phyloP scores from a whole-genome alignment of 2,113 vertebrate genomes.

The Otolemur garnettii region DNA sequence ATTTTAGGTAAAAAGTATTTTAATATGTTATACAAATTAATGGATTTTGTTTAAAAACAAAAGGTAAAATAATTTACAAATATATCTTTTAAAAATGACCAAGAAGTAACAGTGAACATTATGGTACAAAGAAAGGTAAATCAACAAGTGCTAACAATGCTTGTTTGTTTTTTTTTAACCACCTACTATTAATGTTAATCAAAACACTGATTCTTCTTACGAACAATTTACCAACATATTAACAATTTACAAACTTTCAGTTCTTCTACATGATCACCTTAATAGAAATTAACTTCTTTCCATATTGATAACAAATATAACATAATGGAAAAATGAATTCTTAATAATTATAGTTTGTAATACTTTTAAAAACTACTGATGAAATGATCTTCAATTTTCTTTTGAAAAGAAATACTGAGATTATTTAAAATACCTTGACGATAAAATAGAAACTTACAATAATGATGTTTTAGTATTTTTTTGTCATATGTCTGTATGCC shows the following conservation, averaged over 20 bases:
- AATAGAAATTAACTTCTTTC: neutral
- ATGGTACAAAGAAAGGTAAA: neutral
- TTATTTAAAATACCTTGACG: neutral
- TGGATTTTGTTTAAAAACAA: neutral
- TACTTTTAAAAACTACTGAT: neutral
- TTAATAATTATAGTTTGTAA: neutral
- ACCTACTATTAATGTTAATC: neutral
- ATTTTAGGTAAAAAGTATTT: slow-evolving; percentile 12
- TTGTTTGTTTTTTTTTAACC: neutral
- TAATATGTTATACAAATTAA: neutral
- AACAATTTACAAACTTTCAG: neutral
- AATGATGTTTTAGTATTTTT: neutral
- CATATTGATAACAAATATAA: neutral
- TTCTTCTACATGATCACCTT: neutral
- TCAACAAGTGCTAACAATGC: neutral
- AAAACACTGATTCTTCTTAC: neutral
- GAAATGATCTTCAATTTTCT: neutral
- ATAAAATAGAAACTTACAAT: neutral
- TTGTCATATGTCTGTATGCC: too few species aligned
- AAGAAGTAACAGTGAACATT: neutral
- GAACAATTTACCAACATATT: neutral
- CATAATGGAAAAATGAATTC: slow-evolving; percentile 6
- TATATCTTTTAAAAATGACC: neutral
- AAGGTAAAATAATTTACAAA: neutral
- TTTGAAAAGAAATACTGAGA: neutral